A percentile compares a stretch with the other conserved stretches of the same genome.
phyloP scores from a whole-genome alignment of 2,113 vertebrate species.

The Chloebia gouldiae region DNA sequence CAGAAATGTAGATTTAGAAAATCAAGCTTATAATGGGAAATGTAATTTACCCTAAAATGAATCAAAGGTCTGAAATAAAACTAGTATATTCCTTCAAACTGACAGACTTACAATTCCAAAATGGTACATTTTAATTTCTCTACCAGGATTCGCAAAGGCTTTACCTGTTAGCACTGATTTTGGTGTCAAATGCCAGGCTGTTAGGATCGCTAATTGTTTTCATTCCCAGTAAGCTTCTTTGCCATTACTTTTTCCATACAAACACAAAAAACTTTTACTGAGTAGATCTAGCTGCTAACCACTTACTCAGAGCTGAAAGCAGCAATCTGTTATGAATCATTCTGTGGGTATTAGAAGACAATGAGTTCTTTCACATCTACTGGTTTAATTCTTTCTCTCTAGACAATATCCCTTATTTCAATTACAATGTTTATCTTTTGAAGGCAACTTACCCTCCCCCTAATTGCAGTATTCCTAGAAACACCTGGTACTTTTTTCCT shows the following conservation, averaged over 20 bases:
- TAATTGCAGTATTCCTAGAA: constrained; percentile 30
- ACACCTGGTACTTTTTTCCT: neutral
- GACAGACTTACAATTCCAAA: neutral
- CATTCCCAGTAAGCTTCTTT: neutral
- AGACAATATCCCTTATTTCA: constrained; percentile 23
- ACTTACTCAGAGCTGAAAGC: constrained; percentile 13
- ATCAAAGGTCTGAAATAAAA: neutral
- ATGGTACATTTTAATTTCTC: neutral
- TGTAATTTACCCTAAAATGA: neutral
- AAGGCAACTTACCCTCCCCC: constrained; percentile 29
- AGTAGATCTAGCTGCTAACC: neutral
- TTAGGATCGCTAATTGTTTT: neutral
- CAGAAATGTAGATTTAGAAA: neutral
- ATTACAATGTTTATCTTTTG: constrained; percentile 40
- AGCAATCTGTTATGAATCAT: constrained; percentile 26
- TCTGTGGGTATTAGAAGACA: constrained; percentile 14
- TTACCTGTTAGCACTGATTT: neutral
- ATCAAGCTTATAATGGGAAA: neutral
- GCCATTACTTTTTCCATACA: neutral
- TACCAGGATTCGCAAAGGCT: neutral
- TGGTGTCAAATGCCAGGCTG: neutral
- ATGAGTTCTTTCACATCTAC: constrained; percentile 13
- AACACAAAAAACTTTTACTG: neutral
- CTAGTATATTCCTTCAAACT: neutral
- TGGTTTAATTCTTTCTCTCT: constrained; percentile 7